Evolutionary conservation across 2,797 vertebrate genomes (phyloP).

Genomic region (Oreochromis grahami): DNA sequence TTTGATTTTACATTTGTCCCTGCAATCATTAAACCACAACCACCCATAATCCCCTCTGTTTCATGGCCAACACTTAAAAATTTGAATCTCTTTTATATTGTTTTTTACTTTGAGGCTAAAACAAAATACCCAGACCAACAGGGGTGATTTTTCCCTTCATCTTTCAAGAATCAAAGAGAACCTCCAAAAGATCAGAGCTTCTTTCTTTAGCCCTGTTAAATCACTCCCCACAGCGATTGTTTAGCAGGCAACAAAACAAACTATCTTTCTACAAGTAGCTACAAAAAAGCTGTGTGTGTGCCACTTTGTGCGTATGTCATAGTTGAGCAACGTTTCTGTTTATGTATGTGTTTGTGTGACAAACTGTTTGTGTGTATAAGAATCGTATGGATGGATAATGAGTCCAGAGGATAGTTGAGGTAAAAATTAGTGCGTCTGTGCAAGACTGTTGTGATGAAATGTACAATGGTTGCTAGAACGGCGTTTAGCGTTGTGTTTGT

Average conservation of each 20-base stretch:
- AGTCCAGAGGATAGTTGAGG: background rate
- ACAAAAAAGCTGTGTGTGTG: background rate
- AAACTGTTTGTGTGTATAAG: background rate
- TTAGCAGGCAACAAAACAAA: conserved; percentile 32
- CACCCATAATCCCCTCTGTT: conserved; percentile 31
- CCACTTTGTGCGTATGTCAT: background rate
- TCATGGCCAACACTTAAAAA: conserved; percentile 36
- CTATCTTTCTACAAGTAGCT: conserved; percentile 2
- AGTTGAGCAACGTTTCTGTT: background rate
- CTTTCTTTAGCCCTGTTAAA: conserved; percentile 44
- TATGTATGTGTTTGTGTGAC: background rate
- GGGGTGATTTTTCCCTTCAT: conserved; percentile 3
- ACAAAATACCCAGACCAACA: conserved; percentile 39
- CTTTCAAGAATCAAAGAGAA: conserved; percentile 53
- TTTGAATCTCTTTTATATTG: conserved; percentile 35
- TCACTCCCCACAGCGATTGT: conserved; percentile 30
- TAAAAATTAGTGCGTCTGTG: background rate
- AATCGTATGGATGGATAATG: background rate
- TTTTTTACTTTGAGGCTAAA: conserved; percentile 50
- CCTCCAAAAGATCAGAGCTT: conserved; percentile 50
- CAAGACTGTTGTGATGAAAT: background rate
- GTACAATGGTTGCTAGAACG: background rate
- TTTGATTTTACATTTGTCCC: conserved; percentile 44
- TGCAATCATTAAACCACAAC: conserved; percentile 36
- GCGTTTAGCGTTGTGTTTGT: background rate